Percentiles rank a stretch among this genome's conserved stretches.
These are phyloP conservation scores for Macroglossus sobrinus DNA, from an alignment of 2,113 vertebrate genomes.

Conservation along the genomic window DNA sequence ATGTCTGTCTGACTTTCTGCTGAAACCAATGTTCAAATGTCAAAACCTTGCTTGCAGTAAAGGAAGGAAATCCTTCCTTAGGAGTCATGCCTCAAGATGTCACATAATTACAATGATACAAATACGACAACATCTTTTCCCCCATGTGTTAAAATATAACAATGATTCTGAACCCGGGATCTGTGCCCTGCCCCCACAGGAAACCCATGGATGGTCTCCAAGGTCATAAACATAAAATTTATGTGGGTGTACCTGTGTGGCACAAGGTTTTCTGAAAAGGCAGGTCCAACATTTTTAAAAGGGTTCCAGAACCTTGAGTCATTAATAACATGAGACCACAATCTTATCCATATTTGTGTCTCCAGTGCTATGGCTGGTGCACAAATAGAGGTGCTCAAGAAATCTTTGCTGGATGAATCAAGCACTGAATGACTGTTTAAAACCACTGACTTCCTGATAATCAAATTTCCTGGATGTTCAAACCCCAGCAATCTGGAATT, in stretches of 20 bases:
- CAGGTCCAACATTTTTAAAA: neutral
- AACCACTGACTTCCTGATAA: neutral
- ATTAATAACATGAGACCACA: neutral
- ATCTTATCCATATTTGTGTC: neutral
- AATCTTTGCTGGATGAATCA: neutral
- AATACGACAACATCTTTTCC: neutral
- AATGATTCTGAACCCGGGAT: neutral
- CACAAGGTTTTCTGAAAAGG: neutral
- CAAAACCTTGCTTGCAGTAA: neutral
- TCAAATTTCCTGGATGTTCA: neutral
- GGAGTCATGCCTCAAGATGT: neutral
- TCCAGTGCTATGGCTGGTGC: too few relatives aligned
- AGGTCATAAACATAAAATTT: neutral
- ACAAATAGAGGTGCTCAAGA: neutral
- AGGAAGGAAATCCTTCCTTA: neutral
- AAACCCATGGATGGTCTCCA: neutral
- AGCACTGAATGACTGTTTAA: neutral
- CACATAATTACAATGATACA: neutral
- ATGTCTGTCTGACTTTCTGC: neutral
- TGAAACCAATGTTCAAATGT: neutral
- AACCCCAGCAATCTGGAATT: neutral
- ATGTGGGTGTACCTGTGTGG: neutral
- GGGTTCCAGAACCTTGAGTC: neutral
- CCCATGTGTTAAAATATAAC: neutral
- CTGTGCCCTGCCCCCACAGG: rapidly evolving